phyloP scores from a whole-genome alignment of 1,140 invertebrate species.

The Papilio glaucus region DNA sequence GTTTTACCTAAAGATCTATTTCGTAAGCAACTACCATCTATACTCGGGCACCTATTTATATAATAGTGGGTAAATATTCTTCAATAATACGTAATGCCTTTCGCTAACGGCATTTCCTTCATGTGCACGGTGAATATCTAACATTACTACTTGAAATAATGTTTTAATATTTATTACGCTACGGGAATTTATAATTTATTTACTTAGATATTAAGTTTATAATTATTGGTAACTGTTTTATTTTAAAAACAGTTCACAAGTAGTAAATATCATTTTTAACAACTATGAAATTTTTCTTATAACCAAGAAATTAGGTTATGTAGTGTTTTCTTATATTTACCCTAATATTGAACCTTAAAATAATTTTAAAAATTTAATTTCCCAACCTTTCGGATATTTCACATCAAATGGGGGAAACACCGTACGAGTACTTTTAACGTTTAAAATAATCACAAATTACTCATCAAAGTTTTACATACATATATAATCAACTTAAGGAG shows the following conservation, averaged over 20 bases:
- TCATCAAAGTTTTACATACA: no score
- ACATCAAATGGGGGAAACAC: no score
- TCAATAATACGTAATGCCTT: slow-evolving; percentile 37
- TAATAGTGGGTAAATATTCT: slow-evolving; percentile 36
- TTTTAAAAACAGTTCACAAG: background rate
- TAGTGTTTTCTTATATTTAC: no score
- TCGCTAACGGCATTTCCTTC: slow-evolving; percentile 33
- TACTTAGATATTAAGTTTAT: background rate
- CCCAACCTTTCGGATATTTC: no score
- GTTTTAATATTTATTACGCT: background rate
- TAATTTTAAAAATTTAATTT: no score
- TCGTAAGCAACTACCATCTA: slow-evolving; percentile 20
- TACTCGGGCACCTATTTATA: slow-evolving; percentile 26
- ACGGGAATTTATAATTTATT: background rate
- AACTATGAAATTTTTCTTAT: background rate
- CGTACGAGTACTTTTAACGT: no score
- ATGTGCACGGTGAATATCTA: slow-evolving; percentile 8
- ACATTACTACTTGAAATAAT: background rate
- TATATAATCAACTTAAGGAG: no score
- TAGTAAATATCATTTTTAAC: background rate
- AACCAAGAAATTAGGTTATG: background rate
- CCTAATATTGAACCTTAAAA: no score
- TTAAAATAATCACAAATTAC: no score
- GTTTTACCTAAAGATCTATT: slow-evolving; percentile 27
- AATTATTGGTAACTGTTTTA: background rate